Conservation (phyloP, 2,797 vertebrate species). For the Scolopax bukidnonensis region DNA sequence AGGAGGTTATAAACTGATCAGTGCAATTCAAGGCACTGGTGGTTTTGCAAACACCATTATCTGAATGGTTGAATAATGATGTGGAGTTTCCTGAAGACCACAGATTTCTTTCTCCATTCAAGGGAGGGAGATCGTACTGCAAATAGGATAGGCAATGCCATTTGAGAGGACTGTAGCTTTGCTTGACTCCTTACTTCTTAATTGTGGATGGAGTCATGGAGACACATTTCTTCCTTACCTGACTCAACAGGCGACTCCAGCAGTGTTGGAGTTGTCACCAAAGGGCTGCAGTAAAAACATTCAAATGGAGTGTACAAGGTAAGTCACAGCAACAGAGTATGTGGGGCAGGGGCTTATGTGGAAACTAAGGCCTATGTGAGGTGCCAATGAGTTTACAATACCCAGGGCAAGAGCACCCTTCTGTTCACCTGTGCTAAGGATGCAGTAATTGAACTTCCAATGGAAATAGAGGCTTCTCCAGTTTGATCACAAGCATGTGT, state of each 20-base stretch:
- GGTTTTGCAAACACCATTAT: background rate
- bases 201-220: background rate
- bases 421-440: background rate
- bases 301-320: background rate
- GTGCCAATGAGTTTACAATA: background rate
- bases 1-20: background rate
- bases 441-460: background rate
- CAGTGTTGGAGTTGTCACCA: background rate
- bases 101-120: background rate
- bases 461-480: background rate
- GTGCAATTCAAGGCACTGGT: background rate
- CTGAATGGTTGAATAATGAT: background rate
- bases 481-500: background rate
- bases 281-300: background rate
- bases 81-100: background rate
- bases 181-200: background rate
- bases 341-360: accelerated
- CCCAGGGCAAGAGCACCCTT: background rate
- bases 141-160: background rate
- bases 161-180: background rate
- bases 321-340: background rate
- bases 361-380: background rate
- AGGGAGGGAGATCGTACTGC: background rate
- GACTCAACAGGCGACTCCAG: background rate
- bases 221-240: background rate